Percentiles rank a stretch among this genome's conserved stretches.
Conservation (phyloP, 1,140 invertebrate genomes). For the Homarus americanus region DNA sequence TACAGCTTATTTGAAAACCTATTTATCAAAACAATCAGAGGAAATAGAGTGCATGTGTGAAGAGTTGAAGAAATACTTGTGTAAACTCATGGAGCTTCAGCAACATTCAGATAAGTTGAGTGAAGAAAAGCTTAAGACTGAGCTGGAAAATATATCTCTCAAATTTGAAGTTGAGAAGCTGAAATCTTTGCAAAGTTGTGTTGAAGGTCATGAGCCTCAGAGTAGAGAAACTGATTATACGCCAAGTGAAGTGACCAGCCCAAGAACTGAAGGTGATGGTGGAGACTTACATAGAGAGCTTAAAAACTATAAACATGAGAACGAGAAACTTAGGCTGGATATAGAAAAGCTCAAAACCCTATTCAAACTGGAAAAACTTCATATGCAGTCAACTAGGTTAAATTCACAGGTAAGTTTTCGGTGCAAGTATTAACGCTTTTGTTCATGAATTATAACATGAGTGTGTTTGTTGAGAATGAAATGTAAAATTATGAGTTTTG, state of each 20-base stretch:
- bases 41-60: slow-evolving; percentile 15
- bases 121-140: slow-evolving; percentile 16
- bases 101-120: slow-evolving; percentile 18
- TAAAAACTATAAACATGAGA: background rate
- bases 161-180: slow-evolving; percentile 17
- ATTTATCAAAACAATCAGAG: background rate
- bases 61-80: background rate
- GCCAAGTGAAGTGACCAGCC: background rate
- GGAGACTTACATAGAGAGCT: background rate
- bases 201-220: background rate
- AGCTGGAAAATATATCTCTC: slow-evolving; percentile 29
- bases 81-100: background rate
- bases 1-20: background rate
- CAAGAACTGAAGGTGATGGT: background rate
- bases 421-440: background rate
- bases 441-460: no score
- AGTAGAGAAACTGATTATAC: background rate
- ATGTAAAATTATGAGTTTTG: background rate
- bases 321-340: background rate
- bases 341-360: background rate
- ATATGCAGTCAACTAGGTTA: background rate
- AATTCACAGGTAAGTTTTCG: slow-evolving; percentile 19
- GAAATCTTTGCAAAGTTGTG: background rate
- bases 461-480: no score
- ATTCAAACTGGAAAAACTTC: background rate